A percentile compares a stretch with the other conserved stretches of the same genome.
These are phyloP conservation scores for Pygmarrhopalites habei DNA, from an alignment of 1,140 invertebrate species.

Conservation along the genomic window DNA sequence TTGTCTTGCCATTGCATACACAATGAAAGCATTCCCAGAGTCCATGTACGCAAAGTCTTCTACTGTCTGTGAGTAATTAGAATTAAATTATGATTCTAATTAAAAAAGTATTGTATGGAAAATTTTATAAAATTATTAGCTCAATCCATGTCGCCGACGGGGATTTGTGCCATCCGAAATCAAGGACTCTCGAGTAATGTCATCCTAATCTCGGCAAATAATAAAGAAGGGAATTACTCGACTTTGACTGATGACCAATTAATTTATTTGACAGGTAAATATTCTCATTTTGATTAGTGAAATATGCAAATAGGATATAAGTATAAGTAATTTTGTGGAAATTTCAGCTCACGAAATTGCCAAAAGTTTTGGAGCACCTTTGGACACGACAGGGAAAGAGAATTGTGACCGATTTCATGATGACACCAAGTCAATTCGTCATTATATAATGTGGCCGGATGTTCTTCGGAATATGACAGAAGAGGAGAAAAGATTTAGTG, in stretches of 20 bases:
- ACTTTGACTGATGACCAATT: slow-evolving; percentile 21
- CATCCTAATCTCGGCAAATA: slow-evolving; percentile 34
- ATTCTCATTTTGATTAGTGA: no score
- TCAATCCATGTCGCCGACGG: not conserved
- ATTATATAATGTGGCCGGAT: slow-evolving; percentile 35
- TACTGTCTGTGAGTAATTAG: slow-evolving; percentile 3
- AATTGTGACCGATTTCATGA: slow-evolving; percentile 32
- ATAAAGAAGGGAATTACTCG: slow-evolving; percentile 16
- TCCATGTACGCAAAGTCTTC: not conserved
- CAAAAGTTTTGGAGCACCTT: slow-evolving; percentile 28
- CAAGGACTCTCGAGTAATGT: slow-evolving; percentile 24
- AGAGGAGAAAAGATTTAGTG: slow-evolving; percentile 30
- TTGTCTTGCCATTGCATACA: slow-evolving; percentile 36
- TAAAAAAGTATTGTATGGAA: not conserved
- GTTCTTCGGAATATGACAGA: slow-evolving; percentile 21
- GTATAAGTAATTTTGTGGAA: no score
- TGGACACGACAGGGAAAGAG: slow-evolving; percentile 25
- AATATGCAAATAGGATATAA: no score
- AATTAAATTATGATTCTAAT: no score
- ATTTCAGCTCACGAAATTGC: slow-evolving; percentile 35
- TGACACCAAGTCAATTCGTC: not conserved
- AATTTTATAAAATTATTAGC: slow-evolving; percentile 2
- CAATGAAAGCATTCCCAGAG: slow-evolving; percentile 31
- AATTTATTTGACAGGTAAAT: slow-evolving; percentile 33
- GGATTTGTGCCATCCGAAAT: slow-evolving; percentile 19